phyloP scores from a whole-genome alignment of 2,113 vertebrate species.

The Terrapene triunguis region DNA sequence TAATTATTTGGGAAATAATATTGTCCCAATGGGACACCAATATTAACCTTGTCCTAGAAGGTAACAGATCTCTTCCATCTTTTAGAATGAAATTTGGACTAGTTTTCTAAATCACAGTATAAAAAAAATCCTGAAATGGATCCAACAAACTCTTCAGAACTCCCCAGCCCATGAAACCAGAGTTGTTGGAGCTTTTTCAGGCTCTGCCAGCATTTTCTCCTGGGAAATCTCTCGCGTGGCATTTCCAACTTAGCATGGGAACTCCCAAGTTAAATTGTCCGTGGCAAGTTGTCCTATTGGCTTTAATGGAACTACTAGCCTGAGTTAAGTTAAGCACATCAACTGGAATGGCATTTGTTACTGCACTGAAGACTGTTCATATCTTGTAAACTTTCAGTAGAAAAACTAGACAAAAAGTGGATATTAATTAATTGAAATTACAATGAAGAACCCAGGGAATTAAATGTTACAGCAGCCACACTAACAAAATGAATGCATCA shows the following conservation, averaged over 20 bases:
- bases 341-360: background rate
- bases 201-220: background rate
- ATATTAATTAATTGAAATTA: background rate
- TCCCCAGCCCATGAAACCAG: background rate
- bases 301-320: background rate
- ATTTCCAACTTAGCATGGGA: background rate
- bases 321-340: background rate
- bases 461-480: background rate
- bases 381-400: background rate
- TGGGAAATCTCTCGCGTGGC: background rate
- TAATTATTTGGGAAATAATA: background rate
- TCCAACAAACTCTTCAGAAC: background rate
- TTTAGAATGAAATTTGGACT: background rate
- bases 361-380: background rate
- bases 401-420: background rate
- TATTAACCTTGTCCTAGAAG: rapidly evolving
- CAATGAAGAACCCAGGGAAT: background rate
- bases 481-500: background rate
- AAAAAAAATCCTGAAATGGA: background rate
- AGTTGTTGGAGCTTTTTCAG: background rate
- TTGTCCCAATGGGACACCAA: background rate
- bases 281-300: background rate
- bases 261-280: background rate
- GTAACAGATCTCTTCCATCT: background rate
- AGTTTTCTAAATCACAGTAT: background rate